These are phyloP conservation scores for Myathropa florea DNA, from an alignment of 2,888 invertebrate species.

Conservation along the genomic window DNA sequence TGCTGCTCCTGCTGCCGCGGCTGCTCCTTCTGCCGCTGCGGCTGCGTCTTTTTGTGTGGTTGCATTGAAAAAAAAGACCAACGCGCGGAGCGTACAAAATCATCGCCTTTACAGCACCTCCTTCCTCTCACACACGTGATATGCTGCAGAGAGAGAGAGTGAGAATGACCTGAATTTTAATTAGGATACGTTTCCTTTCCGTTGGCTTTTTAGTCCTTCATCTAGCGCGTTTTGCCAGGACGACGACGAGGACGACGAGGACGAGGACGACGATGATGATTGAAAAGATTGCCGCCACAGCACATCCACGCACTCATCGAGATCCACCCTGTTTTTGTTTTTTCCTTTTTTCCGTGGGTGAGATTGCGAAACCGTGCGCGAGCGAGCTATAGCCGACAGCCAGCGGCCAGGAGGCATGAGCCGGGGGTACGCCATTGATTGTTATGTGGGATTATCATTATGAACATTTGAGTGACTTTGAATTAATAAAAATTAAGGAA, in stretches of 20 bases:
- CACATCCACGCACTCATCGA: not conserved
- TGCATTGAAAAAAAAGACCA: constrained; percentile 14
- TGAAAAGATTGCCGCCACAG: not conserved
- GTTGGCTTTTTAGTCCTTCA: not conserved
- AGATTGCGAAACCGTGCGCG: constrained; percentile 9
- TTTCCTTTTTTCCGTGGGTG: constrained; percentile 39
- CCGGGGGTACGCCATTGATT: constrained; percentile 51
- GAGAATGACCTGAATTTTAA: constrained; percentile 62
- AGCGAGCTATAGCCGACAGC: not conserved
- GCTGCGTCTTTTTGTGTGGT: constrained; percentile 9
- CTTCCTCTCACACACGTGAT: no score
- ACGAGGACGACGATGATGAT: no score
- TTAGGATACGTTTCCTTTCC: constrained; percentile 18
- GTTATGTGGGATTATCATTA: constrained; percentile 78
- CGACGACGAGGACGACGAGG: no score
- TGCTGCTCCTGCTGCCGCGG: not conserved
- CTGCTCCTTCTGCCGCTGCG: constrained; percentile 39
- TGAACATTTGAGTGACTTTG: constrained; percentile 79
- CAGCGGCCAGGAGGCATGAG: not conserved
- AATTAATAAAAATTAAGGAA: constrained; percentile 78
- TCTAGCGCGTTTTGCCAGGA: no score
- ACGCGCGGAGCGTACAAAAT: constrained; percentile 14
- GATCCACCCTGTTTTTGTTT: not conserved
- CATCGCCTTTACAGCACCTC: not conserved
- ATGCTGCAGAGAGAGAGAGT: not conserved